These are phyloP conservation scores for Trachelus iudaicus DNA, from an alignment of 2,888 invertebrate species.

Conservation along the genomic window DNA sequence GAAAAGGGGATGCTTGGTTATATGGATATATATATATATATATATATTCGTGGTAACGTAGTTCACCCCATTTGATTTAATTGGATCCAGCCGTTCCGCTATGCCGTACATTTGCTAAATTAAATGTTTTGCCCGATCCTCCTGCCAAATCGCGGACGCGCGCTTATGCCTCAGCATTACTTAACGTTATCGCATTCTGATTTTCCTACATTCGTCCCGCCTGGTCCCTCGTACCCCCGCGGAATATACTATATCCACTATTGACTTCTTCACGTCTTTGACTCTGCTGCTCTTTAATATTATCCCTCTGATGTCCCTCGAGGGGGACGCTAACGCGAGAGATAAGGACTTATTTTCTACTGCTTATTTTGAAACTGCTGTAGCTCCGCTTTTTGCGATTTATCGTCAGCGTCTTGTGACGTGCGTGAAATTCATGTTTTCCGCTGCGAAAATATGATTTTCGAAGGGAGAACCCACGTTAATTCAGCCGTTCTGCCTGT, in stretches of 20 bases:
- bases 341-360: background rate
- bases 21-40: background rate
- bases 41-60: conserved; percentile 2
- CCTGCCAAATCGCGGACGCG: background rate
- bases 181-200: background rate
- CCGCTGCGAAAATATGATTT: background rate
- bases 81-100: conserved; percentile 15
- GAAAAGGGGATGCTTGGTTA: background rate
- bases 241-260: background rate
- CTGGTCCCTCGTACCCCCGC: too few species aligned
- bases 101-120: conserved; percentile 18
- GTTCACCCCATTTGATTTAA: conserved; percentile 23
- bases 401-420: background rate
- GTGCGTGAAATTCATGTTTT: background rate
- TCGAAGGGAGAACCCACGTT: background rate
- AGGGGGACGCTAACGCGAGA: background rate
- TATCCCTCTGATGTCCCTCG: background rate
- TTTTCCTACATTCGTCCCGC: background rate
- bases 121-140: conserved; percentile 13
- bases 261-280: background rate
- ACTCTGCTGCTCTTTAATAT: background rate
- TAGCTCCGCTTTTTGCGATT: background rate
- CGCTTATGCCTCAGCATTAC: background rate
- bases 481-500: background rate
- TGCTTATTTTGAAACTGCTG: background rate